Evolutionary conservation across 2,888 invertebrate genomes (phyloP).

Genomic region (Caprella mutica): DNA sequence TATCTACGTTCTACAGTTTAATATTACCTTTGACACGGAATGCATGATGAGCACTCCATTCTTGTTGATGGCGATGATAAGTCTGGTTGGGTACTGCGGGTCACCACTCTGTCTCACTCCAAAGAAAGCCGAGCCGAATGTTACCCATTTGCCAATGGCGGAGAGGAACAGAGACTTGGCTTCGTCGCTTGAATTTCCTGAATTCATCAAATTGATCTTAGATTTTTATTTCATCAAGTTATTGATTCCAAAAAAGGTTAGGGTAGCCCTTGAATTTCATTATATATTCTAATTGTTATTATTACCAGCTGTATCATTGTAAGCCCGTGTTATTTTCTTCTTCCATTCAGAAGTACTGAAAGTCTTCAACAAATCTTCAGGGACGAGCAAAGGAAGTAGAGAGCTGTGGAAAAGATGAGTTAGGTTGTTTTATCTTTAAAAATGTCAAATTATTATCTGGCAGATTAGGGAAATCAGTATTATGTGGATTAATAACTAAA

Average conservation of each 20-base stretch:
- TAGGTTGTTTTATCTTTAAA: background rate
- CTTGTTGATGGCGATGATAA: constrained; percentile 96
- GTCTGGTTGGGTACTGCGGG: constrained; percentile 89
- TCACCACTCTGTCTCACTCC: constrained; percentile 98
- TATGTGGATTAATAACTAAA: too few species aligned
- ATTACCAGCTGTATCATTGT: constrained; percentile 74
- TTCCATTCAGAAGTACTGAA: constrained; percentile 96
- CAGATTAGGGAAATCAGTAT: background rate
- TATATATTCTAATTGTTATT: too few species aligned
- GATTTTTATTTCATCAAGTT: too few species aligned
- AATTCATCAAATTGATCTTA: too few species aligned
- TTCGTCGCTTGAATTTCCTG: constrained; percentile 86
- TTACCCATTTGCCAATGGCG: constrained; percentile 95
- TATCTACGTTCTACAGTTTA: background rate
- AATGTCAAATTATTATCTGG: background rate
- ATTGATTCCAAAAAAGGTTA: too few species aligned
- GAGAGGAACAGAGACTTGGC: constrained; percentile 96
- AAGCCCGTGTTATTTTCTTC: constrained; percentile 76
- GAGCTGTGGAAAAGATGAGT: constrained; percentile 12
- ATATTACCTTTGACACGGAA: constrained; percentile 81
- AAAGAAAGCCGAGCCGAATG: constrained; percentile 99
- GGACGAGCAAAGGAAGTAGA: constrained; percentile 83
- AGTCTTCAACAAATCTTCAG: constrained; percentile 80
- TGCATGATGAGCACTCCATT: constrained; percentile 98
- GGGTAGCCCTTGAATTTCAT: too few species aligned